These are phyloP conservation scores for Callyntrura sp. DNA, from an alignment of 2,888 invertebrate species.

Conservation along the genomic window DNA sequence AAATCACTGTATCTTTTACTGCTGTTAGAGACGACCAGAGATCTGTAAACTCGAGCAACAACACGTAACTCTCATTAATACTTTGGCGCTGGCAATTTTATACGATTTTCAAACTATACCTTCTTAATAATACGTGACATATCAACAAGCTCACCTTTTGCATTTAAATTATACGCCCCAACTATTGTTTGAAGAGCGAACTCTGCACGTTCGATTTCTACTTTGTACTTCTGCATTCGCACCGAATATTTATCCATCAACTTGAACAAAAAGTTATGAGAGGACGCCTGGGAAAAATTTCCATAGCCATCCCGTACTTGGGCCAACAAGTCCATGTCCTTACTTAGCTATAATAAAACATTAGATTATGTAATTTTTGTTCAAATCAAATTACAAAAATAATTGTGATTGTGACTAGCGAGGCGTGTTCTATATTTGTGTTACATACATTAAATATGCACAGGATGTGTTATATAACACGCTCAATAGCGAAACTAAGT, in stretches of 20 bases:
- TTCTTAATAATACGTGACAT: too few species aligned
- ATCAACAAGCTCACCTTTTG: neutral
- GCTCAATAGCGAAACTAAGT: neutral
- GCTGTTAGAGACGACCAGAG: constrained; percentile 41
- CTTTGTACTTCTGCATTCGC: constrained; percentile 63
- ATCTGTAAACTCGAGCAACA: constrained; percentile 9
- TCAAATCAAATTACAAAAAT: neutral
- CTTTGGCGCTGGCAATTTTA: neutral
- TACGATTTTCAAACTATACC: too few species aligned
- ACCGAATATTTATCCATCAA: constrained; percentile 39
- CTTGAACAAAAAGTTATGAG: constrained; percentile 46
- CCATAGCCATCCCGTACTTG: constrained; percentile 42
- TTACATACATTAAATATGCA: too few species aligned
- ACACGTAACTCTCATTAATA: neutral
- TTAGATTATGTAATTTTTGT: neutral
- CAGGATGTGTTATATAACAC: neutral
- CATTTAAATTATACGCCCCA: neutral
- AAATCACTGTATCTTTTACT: constrained; percentile 51
- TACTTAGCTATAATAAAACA: constrained; percentile 41
- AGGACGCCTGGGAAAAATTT: neutral
- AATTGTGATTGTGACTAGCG: too few species aligned
- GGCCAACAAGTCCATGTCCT: constrained; percentile 56
- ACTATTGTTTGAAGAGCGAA: constrained; percentile 50
- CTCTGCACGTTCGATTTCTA: constrained; percentile 73
- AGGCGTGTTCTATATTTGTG: too few species aligned